Percentiles rank a stretch among this genome's conserved stretches.
These are phyloP conservation scores for Podargus strigoides DNA, from an alignment of 2,797 vertebrate genomes.

Conservation along the genomic window DNA sequence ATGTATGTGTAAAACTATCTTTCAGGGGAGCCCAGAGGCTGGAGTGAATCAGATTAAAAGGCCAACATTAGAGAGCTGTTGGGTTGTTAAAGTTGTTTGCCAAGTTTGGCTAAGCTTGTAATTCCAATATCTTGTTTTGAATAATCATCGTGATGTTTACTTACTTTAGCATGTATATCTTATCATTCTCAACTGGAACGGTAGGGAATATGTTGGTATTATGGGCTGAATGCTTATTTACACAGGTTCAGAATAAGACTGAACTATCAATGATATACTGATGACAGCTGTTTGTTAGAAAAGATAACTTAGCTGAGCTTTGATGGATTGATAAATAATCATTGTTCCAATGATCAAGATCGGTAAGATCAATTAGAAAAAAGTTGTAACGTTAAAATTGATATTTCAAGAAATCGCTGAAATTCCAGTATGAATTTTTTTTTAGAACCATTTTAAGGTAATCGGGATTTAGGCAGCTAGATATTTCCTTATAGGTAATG, in stretches of 20 bases:
- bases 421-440: neutral
- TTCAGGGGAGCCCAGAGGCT: neutral
- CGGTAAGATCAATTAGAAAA: neutral
- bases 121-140: neutral
- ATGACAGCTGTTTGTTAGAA: neutral
- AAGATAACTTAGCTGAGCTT: neutral
- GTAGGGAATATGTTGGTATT: neutral
- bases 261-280: neutral
- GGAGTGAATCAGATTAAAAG: neutral
- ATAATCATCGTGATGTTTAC: neutral
- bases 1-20: neutral
- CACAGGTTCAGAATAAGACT: neutral
- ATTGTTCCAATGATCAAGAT: neutral
- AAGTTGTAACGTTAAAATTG: neutral
- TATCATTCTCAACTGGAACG: neutral
- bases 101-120: neutral
- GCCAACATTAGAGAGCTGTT: neutral
- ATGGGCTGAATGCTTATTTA: neutral
- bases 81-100: neutral
- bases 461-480: neutral
- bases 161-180: neutral
- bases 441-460: neutral
- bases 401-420: neutral
- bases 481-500: neutral
- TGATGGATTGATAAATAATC: neutral